phyloP scores from a whole-genome alignment of 2,888 invertebrate genomes.

The Drosophila recens region DNA sequence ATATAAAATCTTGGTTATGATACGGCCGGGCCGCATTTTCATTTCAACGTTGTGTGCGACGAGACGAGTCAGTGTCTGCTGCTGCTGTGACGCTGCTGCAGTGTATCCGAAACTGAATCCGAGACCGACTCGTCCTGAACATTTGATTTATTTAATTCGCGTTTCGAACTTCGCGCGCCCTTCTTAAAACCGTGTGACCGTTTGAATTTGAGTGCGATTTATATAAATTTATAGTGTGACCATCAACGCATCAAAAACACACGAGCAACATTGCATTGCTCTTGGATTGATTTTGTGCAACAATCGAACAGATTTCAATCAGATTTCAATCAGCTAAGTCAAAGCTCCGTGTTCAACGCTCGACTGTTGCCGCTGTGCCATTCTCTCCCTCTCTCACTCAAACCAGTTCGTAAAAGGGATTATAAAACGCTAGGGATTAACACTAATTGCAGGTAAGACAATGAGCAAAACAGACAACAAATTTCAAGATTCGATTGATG shows the following conservation, averaged over 20 bases:
- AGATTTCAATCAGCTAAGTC: conserved; percentile 25
- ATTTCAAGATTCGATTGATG: background rate
- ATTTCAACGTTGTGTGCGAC: conserved; percentile 84
- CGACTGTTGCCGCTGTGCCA: conserved; percentile 47
- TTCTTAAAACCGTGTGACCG: conserved; percentile 17
- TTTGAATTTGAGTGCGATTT: conserved; percentile 19
- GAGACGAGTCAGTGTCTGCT: conserved; percentile 82
- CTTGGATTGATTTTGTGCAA: conserved; percentile 50
- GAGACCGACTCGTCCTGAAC: conserved; percentile 55
- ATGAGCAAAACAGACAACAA: background rate
- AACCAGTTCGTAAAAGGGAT: conserved; percentile 57
- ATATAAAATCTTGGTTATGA: conserved; percentile 86
- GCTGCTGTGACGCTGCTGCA: conserved; percentile 58
- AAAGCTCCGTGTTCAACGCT: conserved; percentile 27
- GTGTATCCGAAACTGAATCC: conserved; percentile 43
- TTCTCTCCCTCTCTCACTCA: conserved; percentile 16
- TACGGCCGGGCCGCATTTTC: conserved; percentile 85
- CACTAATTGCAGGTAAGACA: conserved; percentile 53
- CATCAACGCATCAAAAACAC: conserved; percentile 31
- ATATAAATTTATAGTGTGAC: conserved; percentile 26
- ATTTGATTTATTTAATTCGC: conserved; percentile 28
- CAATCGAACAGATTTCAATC: conserved; percentile 39
- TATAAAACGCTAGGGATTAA: conserved; percentile 64
- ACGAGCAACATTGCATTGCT: conserved; percentile 39
- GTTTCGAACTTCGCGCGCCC: conserved; percentile 33